phyloP scores from a whole-genome alignment of 2,113 vertebrate genomes.

The Phrynosoma blainvillii region DNA sequence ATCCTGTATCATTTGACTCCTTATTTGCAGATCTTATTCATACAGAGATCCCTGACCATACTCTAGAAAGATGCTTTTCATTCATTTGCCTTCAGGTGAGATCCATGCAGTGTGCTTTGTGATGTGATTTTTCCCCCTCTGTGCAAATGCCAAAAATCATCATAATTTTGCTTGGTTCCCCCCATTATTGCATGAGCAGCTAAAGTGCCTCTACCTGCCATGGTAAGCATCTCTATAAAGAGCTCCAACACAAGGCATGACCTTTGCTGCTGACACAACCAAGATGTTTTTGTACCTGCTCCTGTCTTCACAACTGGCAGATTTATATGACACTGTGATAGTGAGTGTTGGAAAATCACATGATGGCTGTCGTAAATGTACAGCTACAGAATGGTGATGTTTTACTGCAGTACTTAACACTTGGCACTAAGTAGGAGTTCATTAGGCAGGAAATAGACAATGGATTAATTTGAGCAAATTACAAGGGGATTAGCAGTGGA shows the following conservation, averaged over 20 bases:
- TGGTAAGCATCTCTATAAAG: constrained; percentile 43
- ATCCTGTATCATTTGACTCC: neutral
- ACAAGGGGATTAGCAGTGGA: constrained; percentile 44
- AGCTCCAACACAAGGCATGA: neutral
- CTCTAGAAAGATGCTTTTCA: neutral
- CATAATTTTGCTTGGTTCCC: constrained; percentile 35
- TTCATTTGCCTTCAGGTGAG: neutral
- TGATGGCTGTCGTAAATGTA: constrained; percentile 43
- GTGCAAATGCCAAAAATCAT: neutral
- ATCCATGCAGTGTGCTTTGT: too few species aligned
- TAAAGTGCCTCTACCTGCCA: constrained; percentile 49
- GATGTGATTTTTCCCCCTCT: neutral
- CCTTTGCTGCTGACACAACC: constrained; percentile 1
- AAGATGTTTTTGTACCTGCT: neutral
- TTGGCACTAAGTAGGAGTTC: constrained; percentile 48
- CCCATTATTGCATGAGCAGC: constrained; percentile 39
- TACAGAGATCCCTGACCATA: neutral
- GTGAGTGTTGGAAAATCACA: constrained; percentile 39
- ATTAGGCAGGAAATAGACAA: constrained; percentile 35
- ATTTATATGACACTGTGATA: constrained; percentile 7
- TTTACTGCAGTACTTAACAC: constrained; percentile 42
- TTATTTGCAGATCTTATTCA: neutral
- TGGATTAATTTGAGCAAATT: constrained; percentile 64
- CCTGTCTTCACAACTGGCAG: neutral
- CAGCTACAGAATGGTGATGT: constrained; percentile 42